Evolutionary conservation across 2,797 vertebrate genomes (phyloP).

Genomic region (Simalia tracyae): DNA sequence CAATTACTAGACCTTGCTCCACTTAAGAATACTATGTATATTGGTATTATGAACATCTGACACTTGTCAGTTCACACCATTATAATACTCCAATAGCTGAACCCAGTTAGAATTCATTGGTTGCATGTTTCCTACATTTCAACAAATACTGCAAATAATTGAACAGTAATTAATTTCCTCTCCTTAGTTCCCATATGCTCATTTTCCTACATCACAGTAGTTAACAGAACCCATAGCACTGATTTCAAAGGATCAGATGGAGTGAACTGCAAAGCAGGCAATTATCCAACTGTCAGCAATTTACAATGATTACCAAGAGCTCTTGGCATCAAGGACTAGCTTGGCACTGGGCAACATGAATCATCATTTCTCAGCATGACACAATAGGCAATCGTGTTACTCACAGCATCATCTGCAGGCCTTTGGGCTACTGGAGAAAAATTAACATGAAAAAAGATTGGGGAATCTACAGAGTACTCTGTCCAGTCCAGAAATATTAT

Average conservation of each 20-base stretch:
- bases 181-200: conserved; percentile 34
- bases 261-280: conserved; percentile 32
- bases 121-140: neutral
- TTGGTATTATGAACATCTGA: neutral
- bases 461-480: neutral
- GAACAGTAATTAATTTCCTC: conserved; percentile 39
- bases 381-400: conserved; percentile 9
- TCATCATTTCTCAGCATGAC: conserved; percentile 22
- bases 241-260: conserved; percentile 36
- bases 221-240: conserved; percentile 27
- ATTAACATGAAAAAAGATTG: conserved; percentile 26
- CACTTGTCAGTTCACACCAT: neutral
- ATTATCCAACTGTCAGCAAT: conserved; percentile 42
- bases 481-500: neutral
- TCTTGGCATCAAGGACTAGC: neutral
- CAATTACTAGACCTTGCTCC: neutral
- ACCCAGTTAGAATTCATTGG: neutral
- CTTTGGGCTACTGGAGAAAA: conserved; percentile 36
- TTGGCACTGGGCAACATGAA: conserved; percentile 8
- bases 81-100: neutral
- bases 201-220: conserved; percentile 16
- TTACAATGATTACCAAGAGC: conserved; percentile 15
- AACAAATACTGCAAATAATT: conserved; percentile 38
- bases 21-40: neutral
- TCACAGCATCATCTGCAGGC: conserved; percentile 18